These are phyloP conservation scores for Alsophila aescularia DNA, from an alignment of 2,888 invertebrate genomes.

Conservation along the genomic window DNA sequence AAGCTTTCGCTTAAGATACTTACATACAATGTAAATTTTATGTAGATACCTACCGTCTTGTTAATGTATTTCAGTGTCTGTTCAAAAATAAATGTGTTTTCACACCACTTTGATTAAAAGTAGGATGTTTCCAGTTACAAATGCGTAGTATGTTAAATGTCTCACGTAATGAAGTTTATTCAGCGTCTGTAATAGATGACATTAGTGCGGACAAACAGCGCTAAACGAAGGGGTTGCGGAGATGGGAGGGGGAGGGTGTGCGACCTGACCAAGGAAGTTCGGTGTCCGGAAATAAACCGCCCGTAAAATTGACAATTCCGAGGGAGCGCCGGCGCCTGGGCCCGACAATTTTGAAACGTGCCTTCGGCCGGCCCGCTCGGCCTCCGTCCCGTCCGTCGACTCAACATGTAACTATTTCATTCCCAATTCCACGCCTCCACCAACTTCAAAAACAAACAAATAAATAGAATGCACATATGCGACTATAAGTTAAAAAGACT, in stretches of 20 bases:
- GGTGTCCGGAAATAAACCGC: slow-evolving; percentile 87
- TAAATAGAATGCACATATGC: slow-evolving; percentile 25
- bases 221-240: slow-evolving; percentile 63
- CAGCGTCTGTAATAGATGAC: slow-evolving; percentile 41
- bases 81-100: slow-evolving; percentile 22
- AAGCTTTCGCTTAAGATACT: slow-evolving; percentile 85
- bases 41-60: slow-evolving; percentile 57
- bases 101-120: slow-evolving; percentile 5
- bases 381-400: slow-evolving; percentile 45
- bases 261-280: slow-evolving; percentile 76
- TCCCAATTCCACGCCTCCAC: slow-evolving; percentile 4
- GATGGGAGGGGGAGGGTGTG: slow-evolving; percentile 54
- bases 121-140: slow-evolving; percentile 36
- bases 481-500: slow-evolving; percentile 26
- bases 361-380: slow-evolving; percentile 44
- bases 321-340: slow-evolving; percentile 69
- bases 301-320: slow-evolving; percentile 89
- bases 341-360: slow-evolving; percentile 71
- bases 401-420: slow-evolving; percentile 46
- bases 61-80: slow-evolving; percentile 32
- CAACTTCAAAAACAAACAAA: slow-evolving; percentile 29
- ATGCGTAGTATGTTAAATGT: slow-evolving; percentile 9
- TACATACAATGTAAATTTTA: slow-evolving; percentile 84
- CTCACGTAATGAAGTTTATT: slow-evolving; percentile 37
- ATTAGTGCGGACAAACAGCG: slow-evolving; percentile 53